A percentile compares a stretch with the other conserved stretches of the same genome.
Evolutionary conservation across 2,888 invertebrate genomes (phyloP).

Genomic region (Hyppa rectilinea): DNA sequence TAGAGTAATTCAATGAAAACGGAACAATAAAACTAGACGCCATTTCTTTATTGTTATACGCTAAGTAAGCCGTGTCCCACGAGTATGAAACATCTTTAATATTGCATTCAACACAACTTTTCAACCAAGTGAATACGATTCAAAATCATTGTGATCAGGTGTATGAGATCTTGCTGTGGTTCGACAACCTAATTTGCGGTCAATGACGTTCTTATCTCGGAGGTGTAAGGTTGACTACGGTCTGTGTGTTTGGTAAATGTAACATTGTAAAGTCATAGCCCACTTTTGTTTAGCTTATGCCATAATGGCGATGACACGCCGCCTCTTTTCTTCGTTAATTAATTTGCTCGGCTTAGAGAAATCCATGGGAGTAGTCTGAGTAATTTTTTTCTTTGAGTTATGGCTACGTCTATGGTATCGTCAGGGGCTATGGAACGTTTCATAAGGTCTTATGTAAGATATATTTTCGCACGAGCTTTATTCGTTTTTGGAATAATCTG

Average conservation of each 20-base stretch:
- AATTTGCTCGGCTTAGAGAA: conserved; percentile 83
- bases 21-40: conserved; percentile 68
- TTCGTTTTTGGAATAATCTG: conserved; percentile 57
- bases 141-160: conserved; percentile 35
- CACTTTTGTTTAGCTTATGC: conserved; percentile 76
- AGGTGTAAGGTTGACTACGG: conserved; percentile 41
- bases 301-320: conserved; percentile 79
- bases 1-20: conserved; percentile 69
- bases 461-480: conserved; percentile 29
- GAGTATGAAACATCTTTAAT: conserved; percentile 40
- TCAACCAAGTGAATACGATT: conserved; percentile 39
- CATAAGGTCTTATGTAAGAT: conserved; percentile 32
- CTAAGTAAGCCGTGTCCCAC: conserved; percentile 69
- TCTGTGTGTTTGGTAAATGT: conserved; percentile 11
- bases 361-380: conserved; percentile 76
- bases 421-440: conserved; percentile 35
- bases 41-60: conserved; percentile 70
- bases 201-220: conserved; percentile 27
- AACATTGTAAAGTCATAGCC: conserved; percentile 71
- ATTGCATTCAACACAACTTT: conserved; percentile 33
- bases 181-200: conserved; percentile 20
- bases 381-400: conserved; percentile 60
- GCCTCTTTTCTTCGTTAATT: conserved; percentile 79
- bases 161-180: conserved; percentile 13
- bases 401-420: conserved; percentile 44